Evolutionary conservation across 2,888 invertebrate species (phyloP), one percentile per base, ranked within the genome.

Genomic region (Trisateles emortualis): DNA sequence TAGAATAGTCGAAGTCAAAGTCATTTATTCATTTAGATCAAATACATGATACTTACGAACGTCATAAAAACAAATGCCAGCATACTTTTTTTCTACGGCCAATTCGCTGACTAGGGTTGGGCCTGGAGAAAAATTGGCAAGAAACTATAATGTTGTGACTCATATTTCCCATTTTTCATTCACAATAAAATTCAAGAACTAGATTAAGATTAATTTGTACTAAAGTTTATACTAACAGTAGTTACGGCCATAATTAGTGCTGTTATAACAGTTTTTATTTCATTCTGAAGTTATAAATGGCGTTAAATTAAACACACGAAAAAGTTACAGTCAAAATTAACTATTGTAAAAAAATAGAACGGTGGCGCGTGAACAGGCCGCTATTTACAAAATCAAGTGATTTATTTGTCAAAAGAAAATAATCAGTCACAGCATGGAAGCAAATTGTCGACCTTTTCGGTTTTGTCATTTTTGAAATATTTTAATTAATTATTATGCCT

Each of bases 251-350:
- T 61, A 64, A 64, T 61, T 66, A 53, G 40, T 29, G 33, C 26
- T 44, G 44, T 61, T 57, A 59, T 66, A 66, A 66, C 64, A 44
- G 66, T 66, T 57, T 47, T 49, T 57, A 61, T 61, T 66, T 62
- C n/a, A 36, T 50, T 47, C 17, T 49, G 30, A 36, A 48, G 52
- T 49, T 30, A 61, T 61, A 55, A 57, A 61, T 41, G 13, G 49
- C 30, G 43, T 38, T 52, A 35, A 52, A 60, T 55, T 65, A 35
- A 43, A 43, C 40, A 49, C 41, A 53, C 40, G 40, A 41, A 46
- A 61, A 35, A 16, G 36, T 35, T 30, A 52, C 40, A 36, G 44
- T 57, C 26, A 55, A 52, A 49, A 43, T 52, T 55, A 49, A 55
- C 19, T 39, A 19, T 8, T 29, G 26, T 48, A 48, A 62, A 52